These are phyloP conservation scores for Euspilapteryx auroguttella DNA, from an alignment of 2,888 invertebrate species.

Conservation along the genomic window DNA sequence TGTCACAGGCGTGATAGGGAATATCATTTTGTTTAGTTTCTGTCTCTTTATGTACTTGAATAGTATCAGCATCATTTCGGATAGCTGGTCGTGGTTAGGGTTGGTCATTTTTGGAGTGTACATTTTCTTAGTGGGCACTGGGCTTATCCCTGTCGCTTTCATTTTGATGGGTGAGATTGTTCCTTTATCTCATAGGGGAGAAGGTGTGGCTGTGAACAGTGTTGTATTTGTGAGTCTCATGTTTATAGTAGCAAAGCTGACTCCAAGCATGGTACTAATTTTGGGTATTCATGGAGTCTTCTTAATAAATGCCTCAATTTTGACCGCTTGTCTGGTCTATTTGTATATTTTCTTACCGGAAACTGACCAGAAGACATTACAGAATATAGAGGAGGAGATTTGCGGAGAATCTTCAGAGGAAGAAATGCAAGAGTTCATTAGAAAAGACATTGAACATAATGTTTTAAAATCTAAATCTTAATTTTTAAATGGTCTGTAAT, in stretches of 20 bases:
- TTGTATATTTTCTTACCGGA: constrained; percentile 1
- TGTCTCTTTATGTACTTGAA: neutral
- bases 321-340: neutral
- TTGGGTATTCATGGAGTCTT: neutral
- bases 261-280: neutral
- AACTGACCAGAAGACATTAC: neutral
- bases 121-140: neutral
- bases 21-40: neutral
- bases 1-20: neutral
- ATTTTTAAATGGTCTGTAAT: too few species aligned
- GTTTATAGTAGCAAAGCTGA: neutral
- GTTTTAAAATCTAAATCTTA: too few species aligned
- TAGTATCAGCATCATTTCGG: neutral
- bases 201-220: neutral
- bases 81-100: neutral
- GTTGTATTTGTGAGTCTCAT: neutral
- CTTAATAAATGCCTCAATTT: neutral
- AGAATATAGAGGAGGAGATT: constrained; percentile 4
- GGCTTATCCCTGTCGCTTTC: neutral
- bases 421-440: neutral
- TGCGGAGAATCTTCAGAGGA: constrained; percentile 6
- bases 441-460: too few species aligned
- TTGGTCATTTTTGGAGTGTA: neutral
- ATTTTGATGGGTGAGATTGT: neutral
- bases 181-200: neutral